Conservation (phyloP, 2,888 invertebrate genomes). For the Leucophora obtusa region DNA sequence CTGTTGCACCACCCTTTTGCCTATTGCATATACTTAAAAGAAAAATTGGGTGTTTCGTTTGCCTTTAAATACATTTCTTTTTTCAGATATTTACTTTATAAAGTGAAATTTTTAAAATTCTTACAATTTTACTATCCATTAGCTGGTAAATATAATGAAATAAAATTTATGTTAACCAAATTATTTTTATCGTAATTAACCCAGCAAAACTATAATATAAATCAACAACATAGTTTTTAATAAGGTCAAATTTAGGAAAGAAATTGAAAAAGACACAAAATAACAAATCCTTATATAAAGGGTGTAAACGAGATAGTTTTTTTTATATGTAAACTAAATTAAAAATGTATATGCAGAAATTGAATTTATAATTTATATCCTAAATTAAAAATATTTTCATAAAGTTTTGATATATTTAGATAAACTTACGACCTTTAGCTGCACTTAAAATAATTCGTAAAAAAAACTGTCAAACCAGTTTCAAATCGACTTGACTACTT, state of each 20-base stretch:
- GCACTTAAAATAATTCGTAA: too few relatives aligned
- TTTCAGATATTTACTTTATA: slow-evolving; percentile 35
- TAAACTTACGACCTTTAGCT: too few relatives aligned
- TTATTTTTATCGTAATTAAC: slow-evolving; percentile 44
- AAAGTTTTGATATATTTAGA: too few relatives aligned
- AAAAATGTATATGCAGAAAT: too few relatives aligned
- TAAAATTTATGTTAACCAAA: slow-evolving; percentile 58
- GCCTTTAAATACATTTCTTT: slow-evolving; percentile 5
- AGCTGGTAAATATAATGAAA: slow-evolving; percentile 31
- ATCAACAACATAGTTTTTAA: slow-evolving; percentile 25
- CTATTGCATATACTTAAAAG: neutral
- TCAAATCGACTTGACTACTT: too few relatives aligned
- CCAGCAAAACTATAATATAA: slow-evolving; percentile 24
- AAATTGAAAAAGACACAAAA: neutral
- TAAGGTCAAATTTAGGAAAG: slow-evolving; percentile 9
- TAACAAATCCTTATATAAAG: slow-evolving; percentile 21
- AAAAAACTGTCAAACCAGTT: too few relatives aligned
- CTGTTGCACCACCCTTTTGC: neutral
- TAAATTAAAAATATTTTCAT: too few relatives aligned
- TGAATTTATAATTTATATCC: too few relatives aligned
- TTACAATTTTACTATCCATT: slow-evolving; percentile 23
- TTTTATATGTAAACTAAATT: too few relatives aligned
- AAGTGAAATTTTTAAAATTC: slow-evolving; percentile 28
- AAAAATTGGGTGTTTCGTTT: slow-evolving; percentile 8
- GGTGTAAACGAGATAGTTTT: too few relatives aligned